Evolutionary conservation across 2,888 invertebrate genomes (phyloP).

Genomic region (Phrixothrix hirtus): DNA sequence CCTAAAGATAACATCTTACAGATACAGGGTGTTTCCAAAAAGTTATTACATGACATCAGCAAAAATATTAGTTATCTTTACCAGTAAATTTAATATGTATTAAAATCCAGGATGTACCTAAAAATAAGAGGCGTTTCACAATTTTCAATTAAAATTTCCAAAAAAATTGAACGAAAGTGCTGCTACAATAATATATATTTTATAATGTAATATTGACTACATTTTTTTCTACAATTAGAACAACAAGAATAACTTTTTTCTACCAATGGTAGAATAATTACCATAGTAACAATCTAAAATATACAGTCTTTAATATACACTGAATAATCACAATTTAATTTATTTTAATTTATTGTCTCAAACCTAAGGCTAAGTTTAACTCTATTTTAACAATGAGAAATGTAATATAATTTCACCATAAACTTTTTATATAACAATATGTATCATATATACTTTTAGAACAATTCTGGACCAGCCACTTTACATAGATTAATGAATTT

Average conservation of each 20-base stretch:
- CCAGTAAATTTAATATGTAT: too few relatives aligned
- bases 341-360: conserved; percentile 27
- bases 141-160: too few relatives aligned
- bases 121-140: too few relatives aligned
- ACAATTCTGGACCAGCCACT: too few relatives aligned
- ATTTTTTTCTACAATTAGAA: background rate
- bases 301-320: conserved; percentile 29
- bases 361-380: conserved; percentile 23
- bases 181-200: background rate
- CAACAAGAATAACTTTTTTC: background rate
- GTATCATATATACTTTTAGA: too few relatives aligned
- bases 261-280: background rate
- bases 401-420: conserved; percentile 4
- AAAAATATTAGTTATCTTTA: too few relatives aligned
- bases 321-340: conserved; percentile 29
- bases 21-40: too few relatives aligned
- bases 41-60: too few relatives aligned
- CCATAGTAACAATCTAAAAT: conserved; percentile 16
- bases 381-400: background rate
- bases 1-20: too few relatives aligned
- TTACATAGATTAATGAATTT: too few relatives aligned
- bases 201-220: background rate
- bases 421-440: too few relatives aligned
- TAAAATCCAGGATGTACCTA: too few relatives aligned
- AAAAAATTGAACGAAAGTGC: background rate